Conservation (phyloP, 2,888 invertebrate genomes). For the Drosophila formosana region DNA sequence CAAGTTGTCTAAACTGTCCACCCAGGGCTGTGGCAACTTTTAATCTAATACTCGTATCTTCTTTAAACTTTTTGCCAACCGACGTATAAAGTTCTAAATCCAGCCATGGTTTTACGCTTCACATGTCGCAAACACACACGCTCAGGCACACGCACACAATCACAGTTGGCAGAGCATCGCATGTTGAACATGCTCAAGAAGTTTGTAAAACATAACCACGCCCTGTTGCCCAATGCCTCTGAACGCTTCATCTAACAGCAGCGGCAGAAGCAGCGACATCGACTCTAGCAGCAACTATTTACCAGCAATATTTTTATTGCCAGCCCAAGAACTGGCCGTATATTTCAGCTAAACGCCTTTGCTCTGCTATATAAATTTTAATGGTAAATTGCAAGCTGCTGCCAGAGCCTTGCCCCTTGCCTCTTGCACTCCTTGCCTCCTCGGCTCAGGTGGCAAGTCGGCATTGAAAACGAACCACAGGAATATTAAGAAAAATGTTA, state of each 20-base stretch:
- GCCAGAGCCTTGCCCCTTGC: slow-evolving; percentile 10
- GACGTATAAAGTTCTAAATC: slow-evolving; percentile 77
- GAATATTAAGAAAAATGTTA: slow-evolving; percentile 5
- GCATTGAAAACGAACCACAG: slow-evolving; percentile 18
- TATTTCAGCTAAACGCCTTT: slow-evolving; percentile 72
- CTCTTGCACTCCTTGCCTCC: slow-evolving; percentile 3
- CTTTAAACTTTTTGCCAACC: slow-evolving; percentile 73
- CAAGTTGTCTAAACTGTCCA: slow-evolving; percentile 77
- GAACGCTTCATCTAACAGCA: slow-evolving; percentile 69
- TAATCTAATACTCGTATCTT: slow-evolving; percentile 76
- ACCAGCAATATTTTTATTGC: slow-evolving; percentile 65
- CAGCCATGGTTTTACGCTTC: slow-evolving; percentile 79
- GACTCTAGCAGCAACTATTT: slow-evolving; percentile 65
- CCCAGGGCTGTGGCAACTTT: slow-evolving; percentile 69
- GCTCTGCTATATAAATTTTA: slow-evolving; percentile 74
- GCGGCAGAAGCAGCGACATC: slow-evolving; percentile 15
- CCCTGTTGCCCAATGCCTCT: slow-evolving; percentile 63
- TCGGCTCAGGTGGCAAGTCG: slow-evolving; percentile 16
- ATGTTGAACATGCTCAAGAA: slow-evolving; percentile 77
- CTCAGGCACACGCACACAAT: slow-evolving; percentile 28
- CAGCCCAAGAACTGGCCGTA: slow-evolving; percentile 52
- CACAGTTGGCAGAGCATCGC: slow-evolving; percentile 51
- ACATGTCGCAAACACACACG: slow-evolving; percentile 72
- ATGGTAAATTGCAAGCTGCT: slow-evolving; percentile 70
- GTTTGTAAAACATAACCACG: slow-evolving; percentile 77